These are phyloP conservation scores for Tokudaia muenninki DNA, from an alignment of 2,797 vertebrate genomes.

Conservation along the genomic window DNA sequence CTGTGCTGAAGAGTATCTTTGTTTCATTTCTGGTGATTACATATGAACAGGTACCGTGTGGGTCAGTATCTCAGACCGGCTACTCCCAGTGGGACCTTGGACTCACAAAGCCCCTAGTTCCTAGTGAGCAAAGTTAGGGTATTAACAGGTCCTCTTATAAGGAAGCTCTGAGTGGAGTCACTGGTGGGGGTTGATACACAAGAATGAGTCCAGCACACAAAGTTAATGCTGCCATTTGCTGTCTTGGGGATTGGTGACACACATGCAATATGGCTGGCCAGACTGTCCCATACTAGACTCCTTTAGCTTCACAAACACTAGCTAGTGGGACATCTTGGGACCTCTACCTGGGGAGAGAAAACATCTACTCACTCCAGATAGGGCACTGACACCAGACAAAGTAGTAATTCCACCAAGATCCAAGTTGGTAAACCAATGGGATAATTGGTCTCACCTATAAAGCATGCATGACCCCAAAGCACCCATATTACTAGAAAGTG, in stretches of 20 bases:
- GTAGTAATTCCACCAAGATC: background rate
- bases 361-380: background rate
- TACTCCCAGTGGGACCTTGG: background rate
- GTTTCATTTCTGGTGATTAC: constrained; percentile 12
- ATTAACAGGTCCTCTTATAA: background rate
- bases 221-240: background rate
- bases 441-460: background rate
- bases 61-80: background rate
- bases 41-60: background rate
- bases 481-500: background rate
- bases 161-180: background rate
- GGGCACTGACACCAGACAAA: background rate
- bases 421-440: background rate
- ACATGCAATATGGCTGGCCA: background rate
- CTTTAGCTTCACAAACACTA: constrained; percentile 11
- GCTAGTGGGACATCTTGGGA: background rate
- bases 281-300: background rate
- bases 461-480: background rate
- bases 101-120: background rate
- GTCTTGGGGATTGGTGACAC: background rate
- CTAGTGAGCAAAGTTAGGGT: constrained; percentile 11
- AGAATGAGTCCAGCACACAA: background rate
- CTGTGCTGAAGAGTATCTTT: background rate
- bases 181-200: background rate
- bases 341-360: background rate